Base-by-base conservation (phyloP, 2,888 invertebrate species). In the Crematogaster levior region DNA sequence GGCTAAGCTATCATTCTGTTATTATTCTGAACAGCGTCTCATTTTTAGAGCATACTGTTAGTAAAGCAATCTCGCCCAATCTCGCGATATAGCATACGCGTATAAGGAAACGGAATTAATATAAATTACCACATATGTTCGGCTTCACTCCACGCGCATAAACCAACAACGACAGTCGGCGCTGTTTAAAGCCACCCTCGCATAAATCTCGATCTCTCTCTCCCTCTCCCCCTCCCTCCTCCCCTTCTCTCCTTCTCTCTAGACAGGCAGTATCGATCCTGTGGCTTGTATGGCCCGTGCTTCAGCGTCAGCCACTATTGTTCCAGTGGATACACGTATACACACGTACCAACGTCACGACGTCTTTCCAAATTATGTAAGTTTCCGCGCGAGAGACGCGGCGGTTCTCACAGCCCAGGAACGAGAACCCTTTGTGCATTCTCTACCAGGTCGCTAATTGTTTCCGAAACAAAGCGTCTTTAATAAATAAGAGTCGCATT, bases 171-270 rank as follows among this genome's bases (percentile, higher is more conserved):
- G 40, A 27, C 66, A 79, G 53, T 37, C 58, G 51, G 46, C 51
- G 51, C n/a, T 75, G 34, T 82, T 70, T 73, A 75, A n/a, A 48
- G 27, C 37, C 70, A 53, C 46, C 63, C 80, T 75, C 56, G 70
- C 79, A 83, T 88, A 88, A 88, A 88, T 86, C 86, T 86, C 85
- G 82, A 88, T 88, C 84, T 88, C 83, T 77, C 84, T 86, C 85
- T 86, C 85, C 79, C 85, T 86, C 81, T 88, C 75, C 43, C 56
- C 24, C 40, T 18, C 18, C 5, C 15, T 10, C 40, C 53, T 21
- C 48, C 53, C 51, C 18, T 18, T 65, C 65, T 15, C 34, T 24
- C 37, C 12, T 48, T 37, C 27, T 70, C 43, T 43, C 43, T 53
- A 77, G 73, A 79, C 73, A 21, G 30, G 72, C 72, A 34, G 73